A percentile compares a stretch with the other conserved stretches of the same genome.
These are phyloP conservation scores for Nemotelus pantherinus DNA, from an alignment of 2,888 invertebrate genomes.

Conservation along the genomic window DNA sequence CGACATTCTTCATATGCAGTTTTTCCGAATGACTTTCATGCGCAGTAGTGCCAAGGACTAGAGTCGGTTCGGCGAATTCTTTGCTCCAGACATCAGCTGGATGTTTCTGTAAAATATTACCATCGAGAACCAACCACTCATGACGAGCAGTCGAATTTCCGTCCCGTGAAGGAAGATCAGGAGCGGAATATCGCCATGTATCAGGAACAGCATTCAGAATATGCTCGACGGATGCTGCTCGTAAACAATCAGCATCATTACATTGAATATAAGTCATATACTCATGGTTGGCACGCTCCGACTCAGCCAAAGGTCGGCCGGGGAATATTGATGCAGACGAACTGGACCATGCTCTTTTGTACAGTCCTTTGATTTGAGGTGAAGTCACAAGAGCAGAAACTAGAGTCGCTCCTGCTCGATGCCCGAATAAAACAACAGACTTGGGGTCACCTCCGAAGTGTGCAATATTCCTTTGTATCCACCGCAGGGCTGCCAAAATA, in stretches of 20 bases:
- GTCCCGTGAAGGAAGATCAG: slow-evolving; percentile 67
- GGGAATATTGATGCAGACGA: slow-evolving; percentile 81
- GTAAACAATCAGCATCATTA: slow-evolving; percentile 70
- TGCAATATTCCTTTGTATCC: slow-evolving; percentile 83
- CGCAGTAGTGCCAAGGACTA: slow-evolving; percentile 79
- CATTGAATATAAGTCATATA: slow-evolving; percentile 71
- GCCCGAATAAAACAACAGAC: slow-evolving; percentile 84
- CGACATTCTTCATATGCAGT: slow-evolving; percentile 69
- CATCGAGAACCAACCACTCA: slow-evolving; percentile 83
- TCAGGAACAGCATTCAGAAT: slow-evolving; percentile 77
- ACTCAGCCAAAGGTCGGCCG: slow-evolving; percentile 70
- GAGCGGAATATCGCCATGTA: slow-evolving; percentile 73
- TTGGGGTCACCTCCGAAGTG: slow-evolving; percentile 85
- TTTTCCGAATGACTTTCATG: slow-evolving; percentile 76
- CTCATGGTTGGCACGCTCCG: slow-evolving; percentile 71
- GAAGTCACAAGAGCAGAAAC: slow-evolving; percentile 77
- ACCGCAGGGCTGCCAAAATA: slow-evolving; percentile 77
- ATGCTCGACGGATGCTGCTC: slow-evolving; percentile 67
- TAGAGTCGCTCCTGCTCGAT: slow-evolving; percentile 85
- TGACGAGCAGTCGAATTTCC: slow-evolving; percentile 71
- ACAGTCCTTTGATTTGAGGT: slow-evolving; percentile 72
- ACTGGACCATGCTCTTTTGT: slow-evolving; percentile 81
- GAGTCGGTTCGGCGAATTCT: slow-evolving; percentile 63
- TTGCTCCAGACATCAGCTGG: slow-evolving; percentile 73
- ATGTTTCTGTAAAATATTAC: slow-evolving; percentile 73